Conservation (phyloP, 1,140 invertebrate genomes). For the Drosophila repleta region DNA sequence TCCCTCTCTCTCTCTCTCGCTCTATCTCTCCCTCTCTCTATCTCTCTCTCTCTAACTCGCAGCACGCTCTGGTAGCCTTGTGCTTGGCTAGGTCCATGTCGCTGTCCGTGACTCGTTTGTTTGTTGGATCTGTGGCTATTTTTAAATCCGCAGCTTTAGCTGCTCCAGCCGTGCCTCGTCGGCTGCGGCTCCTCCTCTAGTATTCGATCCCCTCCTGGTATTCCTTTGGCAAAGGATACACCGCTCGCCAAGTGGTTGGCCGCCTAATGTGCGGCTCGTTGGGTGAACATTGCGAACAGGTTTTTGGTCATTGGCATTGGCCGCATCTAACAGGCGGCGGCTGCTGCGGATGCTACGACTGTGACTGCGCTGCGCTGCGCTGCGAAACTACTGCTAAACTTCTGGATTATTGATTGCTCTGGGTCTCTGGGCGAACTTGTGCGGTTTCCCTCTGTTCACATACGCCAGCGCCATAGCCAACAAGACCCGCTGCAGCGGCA, state of each 20-base stretch:
- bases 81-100: conserved; percentile 30
- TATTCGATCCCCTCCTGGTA: conserved; percentile 10
- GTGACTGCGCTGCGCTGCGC: not conserved
- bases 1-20: conserved; percentile 4
- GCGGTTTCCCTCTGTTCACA: conserved; percentile 12
- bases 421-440: conserved; percentile 76
- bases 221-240: conserved; percentile 36
- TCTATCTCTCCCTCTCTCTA: conserved; percentile 29
- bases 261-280: conserved; percentile 38
- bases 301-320: conserved; percentile 37
- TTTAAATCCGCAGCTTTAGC: conserved; percentile 55
- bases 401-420: conserved; percentile 78
- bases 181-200: not conserved
- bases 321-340: conserved; percentile 35
- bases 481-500: not conserved
- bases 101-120: conserved; percentile 76
- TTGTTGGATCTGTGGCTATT: conserved; percentile 61
- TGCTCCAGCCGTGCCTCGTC: not conserved
- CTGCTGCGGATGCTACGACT: not conserved
- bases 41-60: not conserved
- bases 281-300: conserved; percentile 41
- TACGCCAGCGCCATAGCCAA: not conserved
- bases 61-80: conserved; percentile 23
- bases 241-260: conserved; percentile 13
- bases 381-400: conserved; percentile 12